phyloP scores from a whole-genome alignment of 2,888 invertebrate genomes.

The Drosophila engyochracea region DNA sequence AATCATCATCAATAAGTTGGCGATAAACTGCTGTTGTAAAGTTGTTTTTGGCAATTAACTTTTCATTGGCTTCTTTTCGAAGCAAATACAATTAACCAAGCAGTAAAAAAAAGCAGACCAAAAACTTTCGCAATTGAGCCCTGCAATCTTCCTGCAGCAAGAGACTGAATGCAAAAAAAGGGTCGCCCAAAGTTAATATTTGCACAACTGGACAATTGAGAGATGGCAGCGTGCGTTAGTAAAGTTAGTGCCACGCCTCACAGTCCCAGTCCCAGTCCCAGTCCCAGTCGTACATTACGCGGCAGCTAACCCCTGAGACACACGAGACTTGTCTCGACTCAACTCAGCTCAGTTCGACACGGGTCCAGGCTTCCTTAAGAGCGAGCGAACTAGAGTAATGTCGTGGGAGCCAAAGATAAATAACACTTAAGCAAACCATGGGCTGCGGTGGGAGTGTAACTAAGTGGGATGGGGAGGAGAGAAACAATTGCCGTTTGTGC shows the following conservation, averaged over 20 bases:
- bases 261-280: constrained; percentile 6
- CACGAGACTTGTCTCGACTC: constrained; percentile 45
- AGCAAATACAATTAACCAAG: constrained; percentile 67
- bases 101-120: not conserved
- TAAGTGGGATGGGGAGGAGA: constrained; percentile 24
- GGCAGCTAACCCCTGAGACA: constrained; percentile 39
- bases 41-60: constrained; percentile 58
- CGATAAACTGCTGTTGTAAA: constrained; percentile 35
- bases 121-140: constrained; percentile 54
- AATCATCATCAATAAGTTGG: constrained; percentile 50
- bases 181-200: constrained; percentile 73
- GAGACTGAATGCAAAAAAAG: constrained; percentile 52
- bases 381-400: constrained; percentile 77
- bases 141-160: constrained; percentile 20
- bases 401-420: constrained; percentile 79
- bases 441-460: constrained; percentile 12
- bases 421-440: constrained; percentile 74
- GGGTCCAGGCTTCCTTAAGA: constrained; percentile 40
- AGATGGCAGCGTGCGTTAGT: constrained; percentile 36
- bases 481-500: constrained; percentile 82
- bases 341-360: constrained; percentile 27
- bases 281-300: constrained; percentile 62
- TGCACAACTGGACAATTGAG: constrained; percentile 77
- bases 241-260: constrained; percentile 21
- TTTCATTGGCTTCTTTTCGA: constrained; percentile 53